Base-by-base conservation (phyloP, 2,113 vertebrate genomes). In the Cyprinodon tularosa region DNA sequence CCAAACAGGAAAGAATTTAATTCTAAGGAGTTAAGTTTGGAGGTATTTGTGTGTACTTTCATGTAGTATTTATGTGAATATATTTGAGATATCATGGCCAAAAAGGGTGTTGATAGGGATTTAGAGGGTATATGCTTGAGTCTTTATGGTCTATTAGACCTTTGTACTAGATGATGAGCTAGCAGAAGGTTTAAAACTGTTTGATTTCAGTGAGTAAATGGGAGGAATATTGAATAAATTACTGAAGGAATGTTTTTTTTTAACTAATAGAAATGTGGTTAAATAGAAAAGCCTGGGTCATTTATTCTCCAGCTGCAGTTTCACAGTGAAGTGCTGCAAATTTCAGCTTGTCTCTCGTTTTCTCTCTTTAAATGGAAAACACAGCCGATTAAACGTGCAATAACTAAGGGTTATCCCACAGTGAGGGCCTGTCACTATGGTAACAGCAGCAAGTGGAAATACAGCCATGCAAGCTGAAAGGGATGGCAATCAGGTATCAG, bases 391-490 rank as follows among this genome's bases (percentile, higher is more conserved):
- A 83, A 66, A 71, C 4, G 2, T 82, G 67, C 59, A 39, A 66
- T 45, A 67, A 78, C 75, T 66, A 50, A 71, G 80, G 78, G 81
- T 77, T 86, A 78, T 77, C 81, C 82, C 74, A 72, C 82, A 71
- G 72, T 65, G 81, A 80, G 71, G 85, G 67, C 67, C 62, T 14
- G 80, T 92, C 79, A 7, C 86, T 81, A 90, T 91, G 88, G 90
- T 80, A 91, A 94, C 91, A 78, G 79, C 66, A 82, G 85, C 90
- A 86, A 83, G 84, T 85, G 83, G 71, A 87, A 88, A 86, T 48
- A 68, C 77, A 77, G 74, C 71, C 84, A 76, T 64, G 47, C 71
- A 74, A 62, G 61, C 76, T 75, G 64, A 12, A 45, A 11, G 60
- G 67, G 63, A 29, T 14, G 69, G 73, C 72, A 40, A 48, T 22